Conservation (phyloP, 2,888 invertebrate genomes). For the Drosophila quinaria region DNA sequence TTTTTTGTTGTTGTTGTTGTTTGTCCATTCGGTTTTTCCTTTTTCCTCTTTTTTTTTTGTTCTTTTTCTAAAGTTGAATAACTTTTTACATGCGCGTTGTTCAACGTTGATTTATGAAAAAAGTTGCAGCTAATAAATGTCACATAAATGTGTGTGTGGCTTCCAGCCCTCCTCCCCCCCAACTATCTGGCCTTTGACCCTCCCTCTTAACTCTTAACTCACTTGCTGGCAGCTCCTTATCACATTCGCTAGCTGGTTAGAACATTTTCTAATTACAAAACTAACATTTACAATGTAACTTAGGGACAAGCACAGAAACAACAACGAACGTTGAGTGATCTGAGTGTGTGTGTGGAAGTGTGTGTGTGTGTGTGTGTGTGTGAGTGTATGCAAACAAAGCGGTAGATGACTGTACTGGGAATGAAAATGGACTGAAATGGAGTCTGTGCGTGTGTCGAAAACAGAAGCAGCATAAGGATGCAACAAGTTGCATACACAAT, state of each 20-base stretch:
- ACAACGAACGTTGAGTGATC: conserved; percentile 17
- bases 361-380: conserved; percentile 21
- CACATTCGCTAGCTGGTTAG: conserved; percentile 61
- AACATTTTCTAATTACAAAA: conserved; percentile 81
- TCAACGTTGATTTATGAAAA: conserved; percentile 70
- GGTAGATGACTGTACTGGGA: conserved; percentile 39
- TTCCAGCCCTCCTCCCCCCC: conserved; percentile 3
- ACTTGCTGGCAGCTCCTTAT: conserved; percentile 53
- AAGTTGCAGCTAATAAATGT: conserved; percentile 79
- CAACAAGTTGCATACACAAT: conserved; percentile 82
- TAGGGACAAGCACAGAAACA: conserved; percentile 60
- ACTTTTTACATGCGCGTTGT: conserved; percentile 43
- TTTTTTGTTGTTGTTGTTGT: conserved; percentile 22
- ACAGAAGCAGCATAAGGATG: conserved; percentile 51
- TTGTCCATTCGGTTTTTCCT: conserved; percentile 5
- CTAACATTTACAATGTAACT: conserved; percentile 80
- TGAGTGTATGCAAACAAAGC: conserved; percentile 53
- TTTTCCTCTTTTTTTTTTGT: background rate
- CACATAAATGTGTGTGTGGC: conserved; percentile 53
- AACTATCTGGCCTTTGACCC: background rate
- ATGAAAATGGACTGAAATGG: conserved; percentile 30
- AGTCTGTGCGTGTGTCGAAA: conserved; percentile 36
- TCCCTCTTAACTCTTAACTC: background rate
- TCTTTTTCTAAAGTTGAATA: conserved; percentile 8
- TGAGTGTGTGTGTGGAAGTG: conserved; percentile 20